phyloP scores from a whole-genome alignment of 2,797 vertebrate genomes.

The Tragelaphus oryx region DNA sequence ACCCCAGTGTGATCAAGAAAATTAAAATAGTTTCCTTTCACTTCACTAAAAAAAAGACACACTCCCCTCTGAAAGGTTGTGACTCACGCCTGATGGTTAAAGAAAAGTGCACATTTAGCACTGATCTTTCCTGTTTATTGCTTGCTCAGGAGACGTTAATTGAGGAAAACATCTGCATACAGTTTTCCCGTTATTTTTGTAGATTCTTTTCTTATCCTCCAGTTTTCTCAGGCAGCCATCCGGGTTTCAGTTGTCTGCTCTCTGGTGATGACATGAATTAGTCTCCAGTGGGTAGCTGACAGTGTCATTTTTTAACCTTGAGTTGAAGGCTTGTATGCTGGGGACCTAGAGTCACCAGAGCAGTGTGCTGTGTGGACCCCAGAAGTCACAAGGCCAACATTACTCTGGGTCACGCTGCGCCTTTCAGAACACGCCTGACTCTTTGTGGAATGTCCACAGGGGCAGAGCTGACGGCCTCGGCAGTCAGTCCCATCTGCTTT shows the following conservation, averaged over 20 bases:
- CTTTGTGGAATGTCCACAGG: fast-evolving
- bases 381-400: neutral
- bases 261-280: slow-evolving; percentile 53
- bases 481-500: neutral
- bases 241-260: slow-evolving; percentile 62
- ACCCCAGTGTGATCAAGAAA: slow-evolving; percentile 50
- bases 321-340: neutral
- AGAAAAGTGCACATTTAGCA: neutral
- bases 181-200: slow-evolving; percentile 64
- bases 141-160: slow-evolving; percentile 64
- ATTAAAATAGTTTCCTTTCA: slow-evolving; percentile 72
- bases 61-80: slow-evolving; percentile 58
- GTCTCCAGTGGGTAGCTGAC: slow-evolving; percentile 60
- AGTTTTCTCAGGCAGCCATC: slow-evolving; percentile 44
- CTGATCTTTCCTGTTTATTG: slow-evolving; percentile 63
- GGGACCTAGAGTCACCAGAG: neutral
- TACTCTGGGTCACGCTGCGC: fast-evolving
- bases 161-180: slow-evolving; percentile 69
- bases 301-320: slow-evolving; percentile 63
- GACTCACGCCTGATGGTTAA: slow-evolving; percentile 68
- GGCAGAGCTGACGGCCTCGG: neutral
- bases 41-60: slow-evolving; percentile 67
- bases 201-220: slow-evolving; percentile 55
- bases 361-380: neutral
- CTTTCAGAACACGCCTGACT: fast-evolving